Conservation (phyloP, 2,113 vertebrate species). For the Sisor rabdophorus region DNA sequence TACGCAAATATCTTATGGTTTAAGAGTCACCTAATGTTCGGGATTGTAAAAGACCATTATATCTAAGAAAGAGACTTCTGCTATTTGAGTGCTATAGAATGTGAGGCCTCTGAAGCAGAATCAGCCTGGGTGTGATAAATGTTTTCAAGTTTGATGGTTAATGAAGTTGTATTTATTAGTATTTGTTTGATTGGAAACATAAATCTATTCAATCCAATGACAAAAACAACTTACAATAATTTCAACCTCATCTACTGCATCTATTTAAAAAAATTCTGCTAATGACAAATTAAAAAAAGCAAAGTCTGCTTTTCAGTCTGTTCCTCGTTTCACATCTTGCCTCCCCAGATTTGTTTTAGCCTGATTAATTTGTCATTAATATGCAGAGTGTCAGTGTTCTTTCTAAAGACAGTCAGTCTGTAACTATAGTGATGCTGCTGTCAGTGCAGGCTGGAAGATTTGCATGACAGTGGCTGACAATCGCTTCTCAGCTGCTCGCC, state of each 20-base stretch:
- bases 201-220: not conserved
- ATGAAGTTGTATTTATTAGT: no score
- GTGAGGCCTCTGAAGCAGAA: not conserved
- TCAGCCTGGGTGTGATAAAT: not conserved
- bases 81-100: not conserved
- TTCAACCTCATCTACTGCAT: not conserved
- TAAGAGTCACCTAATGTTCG: not conserved
- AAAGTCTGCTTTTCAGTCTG: constrained; percentile 36
- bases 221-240: not conserved
- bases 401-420: constrained; percentile 41
- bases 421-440: constrained; percentile 49
- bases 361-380: constrained; percentile 53
- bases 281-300: constrained; percentile 9
- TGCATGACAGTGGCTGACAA: constrained; percentile 49
- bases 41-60: not conserved
- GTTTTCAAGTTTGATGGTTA: no score
- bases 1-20: constrained; percentile 32
- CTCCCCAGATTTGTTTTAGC: constrained; percentile 29
- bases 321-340: constrained; percentile 10
- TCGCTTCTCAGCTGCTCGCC: constrained; percentile 46
- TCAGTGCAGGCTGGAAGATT: constrained; percentile 42
- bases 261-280: not conserved
- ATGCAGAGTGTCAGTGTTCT: constrained; percentile 43
- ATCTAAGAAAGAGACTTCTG: not conserved
- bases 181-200: not conserved